Evolutionary conservation across 2,797 vertebrate species (phyloP).

Genomic region (Lophura swinhoii): DNA sequence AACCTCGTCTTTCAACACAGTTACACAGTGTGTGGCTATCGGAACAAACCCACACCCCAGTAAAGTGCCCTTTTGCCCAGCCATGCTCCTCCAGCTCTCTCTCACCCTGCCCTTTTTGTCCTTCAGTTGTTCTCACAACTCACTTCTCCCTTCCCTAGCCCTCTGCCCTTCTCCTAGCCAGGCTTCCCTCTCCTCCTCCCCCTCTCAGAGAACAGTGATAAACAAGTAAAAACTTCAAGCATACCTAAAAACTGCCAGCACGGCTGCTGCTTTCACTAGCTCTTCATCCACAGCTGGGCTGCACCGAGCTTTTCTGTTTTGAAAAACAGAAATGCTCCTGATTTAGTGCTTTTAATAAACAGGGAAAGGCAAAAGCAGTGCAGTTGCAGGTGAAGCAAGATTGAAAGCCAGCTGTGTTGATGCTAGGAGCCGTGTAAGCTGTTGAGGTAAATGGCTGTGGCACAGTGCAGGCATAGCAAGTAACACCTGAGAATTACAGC

Average conservation of each 20-base stretch:
- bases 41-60: conserved; percentile 48
- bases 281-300: conserved; percentile 64
- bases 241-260: conserved; percentile 47
- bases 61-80: background rate
- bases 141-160: background rate
- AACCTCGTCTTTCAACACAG: conserved; percentile 10
- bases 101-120: conserved; percentile 6
- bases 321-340: conserved; percentile 71
- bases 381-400: conserved; percentile 65
- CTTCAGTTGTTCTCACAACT: conserved; percentile 1
- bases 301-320: conserved; percentile 55
- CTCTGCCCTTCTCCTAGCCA: background rate
- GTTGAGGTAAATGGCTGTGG: conserved; percentile 44
- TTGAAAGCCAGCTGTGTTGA: conserved; percentile 73
- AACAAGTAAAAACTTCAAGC: conserved; percentile 71
- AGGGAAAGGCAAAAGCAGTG: conserved; percentile 64
- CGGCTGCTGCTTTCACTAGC: conserved; percentile 59
- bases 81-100: conserved; percentile 3
- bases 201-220: conserved; percentile 33
- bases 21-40: conserved; percentile 33
- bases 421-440: conserved; percentile 56
- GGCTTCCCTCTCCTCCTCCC: background rate
- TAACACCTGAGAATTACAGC: conserved; percentile 67
- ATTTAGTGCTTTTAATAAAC: conserved; percentile 83
- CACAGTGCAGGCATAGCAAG: background rate